Conservation (phyloP, 2,797 vertebrate genomes). For the Clarias fuscus region DNA sequence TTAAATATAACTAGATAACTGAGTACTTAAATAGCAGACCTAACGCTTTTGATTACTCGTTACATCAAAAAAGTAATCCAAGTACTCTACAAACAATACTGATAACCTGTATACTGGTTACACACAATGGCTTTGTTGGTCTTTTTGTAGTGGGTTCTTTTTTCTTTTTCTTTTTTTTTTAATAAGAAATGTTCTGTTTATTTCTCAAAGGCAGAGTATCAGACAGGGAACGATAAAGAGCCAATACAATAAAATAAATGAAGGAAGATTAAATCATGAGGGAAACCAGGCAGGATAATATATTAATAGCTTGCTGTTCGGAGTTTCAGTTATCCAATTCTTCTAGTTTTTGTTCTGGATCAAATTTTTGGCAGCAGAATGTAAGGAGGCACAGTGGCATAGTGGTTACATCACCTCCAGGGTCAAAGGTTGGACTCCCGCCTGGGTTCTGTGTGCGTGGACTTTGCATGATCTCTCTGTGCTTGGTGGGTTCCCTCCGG, state of each 20-base stretch:
- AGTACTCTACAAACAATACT: no score
- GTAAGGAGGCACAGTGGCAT: no score
- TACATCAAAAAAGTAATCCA: no score
- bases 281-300: neutral
- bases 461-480: no score
- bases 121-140: neutral
- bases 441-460: no score
- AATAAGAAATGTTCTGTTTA: neutral
- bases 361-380: neutral
- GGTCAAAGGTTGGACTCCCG: no score
- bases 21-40: no score
- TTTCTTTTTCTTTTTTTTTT: neutral
- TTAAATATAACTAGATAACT: no score
- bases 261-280: neutral
- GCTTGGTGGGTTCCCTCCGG: no score
- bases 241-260: neutral
- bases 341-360: neutral
- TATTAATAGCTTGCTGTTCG: neutral
- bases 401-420: no score
- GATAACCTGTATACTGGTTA: neutral
- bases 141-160: neutral
- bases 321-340: neutral
- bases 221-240: neutral
- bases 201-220: neutral
- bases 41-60: no score